Evolutionary conservation across 1,140 invertebrate genomes (phyloP), one percentile per base, ranked within the genome.

Genomic region (Drosophila melanica): DNA sequence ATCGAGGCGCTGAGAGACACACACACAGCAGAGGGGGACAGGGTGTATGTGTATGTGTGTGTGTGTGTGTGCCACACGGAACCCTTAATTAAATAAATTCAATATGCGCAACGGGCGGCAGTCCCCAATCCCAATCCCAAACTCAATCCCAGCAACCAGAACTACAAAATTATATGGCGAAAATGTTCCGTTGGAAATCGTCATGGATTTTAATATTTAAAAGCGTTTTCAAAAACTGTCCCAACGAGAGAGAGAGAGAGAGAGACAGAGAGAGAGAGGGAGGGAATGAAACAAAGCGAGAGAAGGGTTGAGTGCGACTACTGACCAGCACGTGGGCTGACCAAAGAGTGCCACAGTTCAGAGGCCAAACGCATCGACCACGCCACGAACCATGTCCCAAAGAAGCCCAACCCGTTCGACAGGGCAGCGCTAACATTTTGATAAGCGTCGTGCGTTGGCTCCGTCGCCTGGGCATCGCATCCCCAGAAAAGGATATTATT

Each of bases 121-220:
- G 69, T 63, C 57, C 65, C 55, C 72, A 75, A 50, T 42, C 16
- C 45, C 7, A n/a, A 0, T 3, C 14, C 18, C 55, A 45, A 45
- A 16, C 35, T 7, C 9, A 59, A 48, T n/a, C 66, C 48, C 12
- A 30, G 42, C 63, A 57, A 58, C 42, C 39, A 23, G 57, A 62
- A 85, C 81, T 85, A 85, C 81, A 64, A 80, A 85, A 85, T 79
- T 80, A 85, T 85, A 80, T 79, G 84, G 76, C 72, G 68, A 77
- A 79, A 87, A 87, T 89, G 84, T 77, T 77, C n/a, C 42, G 81
- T 79, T 79, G 82, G 77, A 89, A 89, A 89, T 89, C 84, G 84
- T 89, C 84, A 89, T 89, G 84, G 84, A 89, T 89, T 89, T 89
- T 89, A 89, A 89, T 89, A 89, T 89, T 89, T 89, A 89, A 89